phyloP scores from a whole-genome alignment of 2,113 vertebrate species.

The Gobius niger region DNA sequence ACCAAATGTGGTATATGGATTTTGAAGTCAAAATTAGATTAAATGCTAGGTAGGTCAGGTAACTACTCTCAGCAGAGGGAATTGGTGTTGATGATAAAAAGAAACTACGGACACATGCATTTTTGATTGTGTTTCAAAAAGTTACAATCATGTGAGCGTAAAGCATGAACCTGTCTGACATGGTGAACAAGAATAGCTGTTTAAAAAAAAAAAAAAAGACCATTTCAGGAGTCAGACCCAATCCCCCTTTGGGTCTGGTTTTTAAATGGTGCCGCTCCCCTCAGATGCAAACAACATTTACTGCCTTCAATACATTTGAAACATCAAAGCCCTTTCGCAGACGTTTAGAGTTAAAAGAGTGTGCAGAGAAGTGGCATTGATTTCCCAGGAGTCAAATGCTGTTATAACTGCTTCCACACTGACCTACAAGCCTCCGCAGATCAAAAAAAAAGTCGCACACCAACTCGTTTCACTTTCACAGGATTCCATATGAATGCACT shows the following conservation, averaged over 20 bases:
- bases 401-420: slow-evolving; percentile 11
- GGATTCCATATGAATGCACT: neutral
- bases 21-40: too few species aligned
- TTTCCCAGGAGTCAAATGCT: slow-evolving; percentile 44
- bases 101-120: too few species aligned
- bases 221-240: neutral
- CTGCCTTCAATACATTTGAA: slow-evolving; percentile 5
- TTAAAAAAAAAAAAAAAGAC: neutral
- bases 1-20: too few species aligned
- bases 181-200: neutral
- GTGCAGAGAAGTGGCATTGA: slow-evolving; percentile 28
- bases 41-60: too few species aligned
- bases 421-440: slow-evolving; percentile 8
- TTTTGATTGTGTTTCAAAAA: too few species aligned
- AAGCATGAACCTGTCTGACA: neutral
- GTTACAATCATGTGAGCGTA: too few species aligned
- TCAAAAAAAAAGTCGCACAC: slow-evolving; percentile 21
- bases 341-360: slow-evolving; percentile 28
- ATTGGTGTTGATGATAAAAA: too few species aligned
- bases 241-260: neutral
- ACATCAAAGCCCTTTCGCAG: slow-evolving; percentile 39
- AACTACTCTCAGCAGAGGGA: too few species aligned
- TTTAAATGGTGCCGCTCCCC: neutral
- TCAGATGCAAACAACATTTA: slow-evolving; percentile 17
- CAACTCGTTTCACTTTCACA: slow-evolving; percentile 1